Base-by-base conservation (phyloP, 2,888 invertebrate species). In the Isoperla grammatica region DNA sequence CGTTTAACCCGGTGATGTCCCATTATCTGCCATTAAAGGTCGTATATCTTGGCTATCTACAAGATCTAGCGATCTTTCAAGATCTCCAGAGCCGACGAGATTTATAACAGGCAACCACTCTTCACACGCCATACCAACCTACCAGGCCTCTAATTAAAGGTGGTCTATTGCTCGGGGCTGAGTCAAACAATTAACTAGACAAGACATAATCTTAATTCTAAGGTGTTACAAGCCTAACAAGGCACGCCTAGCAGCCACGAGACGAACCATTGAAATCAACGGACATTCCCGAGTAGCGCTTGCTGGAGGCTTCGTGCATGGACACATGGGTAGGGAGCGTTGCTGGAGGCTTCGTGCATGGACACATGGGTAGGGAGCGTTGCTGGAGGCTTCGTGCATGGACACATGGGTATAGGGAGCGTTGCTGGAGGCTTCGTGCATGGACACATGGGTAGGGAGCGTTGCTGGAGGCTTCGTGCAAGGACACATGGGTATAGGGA, bases 11-110 rank as follows among this genome's bases (percentile, higher is more conserved):
- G 9, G 53, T 53, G 59, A 35, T 29, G 35, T 17, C 42, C 50
- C 43, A 59, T 42, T 42, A 59, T 43, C 53, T 22, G 42, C 53
- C 53, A 53, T 49, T 59, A 50, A 42, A 43, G 43, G 23, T 23
- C 50, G 13, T 40, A 42, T 59, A 59, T 59, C 59, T 59, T 49
- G 39, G 8, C 15, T 39, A 39, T 39, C 39, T 53, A 53, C 53
- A 53, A 39, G 53, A 39, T 53, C 53, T 53, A 53, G 35, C 49
- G 15, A 20, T 50, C 40, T 53, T 39, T 53, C 13, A 22, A 39
- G 15, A 53, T 53, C 53, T 53, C 17, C 11, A 4, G n/a, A 19
- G 11, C 15, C 45, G 2, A 11, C 6, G 19, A 45, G 45, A 45
- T 45, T 45, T 45, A 45, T 45, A 45, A 45, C 15, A 11, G 45